phyloP scores from a whole-genome alignment of 1,140 invertebrate species.

The Bombus superbus region DNA sequence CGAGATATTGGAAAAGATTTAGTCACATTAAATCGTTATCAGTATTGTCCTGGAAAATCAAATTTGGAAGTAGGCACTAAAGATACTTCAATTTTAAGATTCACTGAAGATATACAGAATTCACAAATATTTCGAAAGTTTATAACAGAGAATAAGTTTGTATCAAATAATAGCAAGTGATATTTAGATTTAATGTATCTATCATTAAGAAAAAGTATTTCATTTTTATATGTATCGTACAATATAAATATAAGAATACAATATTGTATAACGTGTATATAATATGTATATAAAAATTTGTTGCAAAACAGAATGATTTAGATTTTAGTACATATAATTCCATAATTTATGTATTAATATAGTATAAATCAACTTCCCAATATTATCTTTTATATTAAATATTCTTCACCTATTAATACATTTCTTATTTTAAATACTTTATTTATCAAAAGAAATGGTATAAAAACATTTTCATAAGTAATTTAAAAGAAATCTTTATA shows the following conservation, averaged over 20 bases:
- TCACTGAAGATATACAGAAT: constrained; percentile 64
- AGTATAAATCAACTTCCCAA: neutral
- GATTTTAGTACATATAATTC: constrained; percentile 3
- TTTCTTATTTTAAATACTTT: constrained; percentile 6
- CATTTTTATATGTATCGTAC: neutral
- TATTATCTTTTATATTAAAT: constrained; percentile 34
- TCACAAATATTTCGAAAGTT: constrained; percentile 65
- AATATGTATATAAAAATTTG: constrained; percentile 17
- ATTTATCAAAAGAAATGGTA: constrained; percentile 1
- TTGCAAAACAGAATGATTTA: constrained; percentile 1
- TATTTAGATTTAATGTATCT: neutral
- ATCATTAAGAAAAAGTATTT: neutral
- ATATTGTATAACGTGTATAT: no score
- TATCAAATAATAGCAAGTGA: neutral
- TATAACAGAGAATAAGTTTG: neutral
- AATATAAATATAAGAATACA: neutral
- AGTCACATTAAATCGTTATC: constrained; percentile 73
- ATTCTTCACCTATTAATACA: neutral
- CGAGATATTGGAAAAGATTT: constrained; percentile 66
- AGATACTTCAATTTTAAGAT: constrained; percentile 64
- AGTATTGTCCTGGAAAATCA: constrained; percentile 60
- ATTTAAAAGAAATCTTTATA: neutral
- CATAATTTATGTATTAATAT: constrained; percentile 23
- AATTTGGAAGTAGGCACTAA: constrained; percentile 7
- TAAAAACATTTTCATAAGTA: constrained; percentile 8